These are phyloP conservation scores for Callyntrura guangdongensis DNA, from an alignment of 2,888 invertebrate species.

Conservation along the genomic window DNA sequence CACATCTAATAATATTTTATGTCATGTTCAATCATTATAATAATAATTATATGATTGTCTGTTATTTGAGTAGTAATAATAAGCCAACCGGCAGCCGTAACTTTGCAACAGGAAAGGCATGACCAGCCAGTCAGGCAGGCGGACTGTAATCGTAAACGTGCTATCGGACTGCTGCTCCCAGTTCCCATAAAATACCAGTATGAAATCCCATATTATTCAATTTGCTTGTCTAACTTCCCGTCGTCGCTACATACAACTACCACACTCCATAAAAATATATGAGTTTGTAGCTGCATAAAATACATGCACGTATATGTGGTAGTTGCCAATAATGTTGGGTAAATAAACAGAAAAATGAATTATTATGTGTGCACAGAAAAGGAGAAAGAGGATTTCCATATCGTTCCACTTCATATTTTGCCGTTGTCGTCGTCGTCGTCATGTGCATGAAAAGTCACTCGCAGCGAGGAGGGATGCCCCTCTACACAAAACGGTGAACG, in stretches of 20 bases:
- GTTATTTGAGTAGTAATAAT: constrained; percentile 53
- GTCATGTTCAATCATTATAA: constrained; percentile 56
- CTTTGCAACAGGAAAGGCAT: constrained; percentile 38
- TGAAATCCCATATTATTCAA: constrained; percentile 57
- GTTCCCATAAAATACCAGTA: constrained; percentile 67
- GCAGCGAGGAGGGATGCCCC: constrained; percentile 34
- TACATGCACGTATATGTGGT: not conserved
- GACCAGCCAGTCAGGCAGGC: not conserved
- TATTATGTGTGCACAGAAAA: constrained; percentile 49
- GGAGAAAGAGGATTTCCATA: constrained; percentile 57
- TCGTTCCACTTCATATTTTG: constrained; percentile 57
- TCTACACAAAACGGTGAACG: not conserved
- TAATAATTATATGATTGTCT: constrained; percentile 63
- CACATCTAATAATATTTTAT: constrained; percentile 41
- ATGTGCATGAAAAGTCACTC: constrained; percentile 22
- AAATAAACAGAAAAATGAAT: constrained; percentile 70
- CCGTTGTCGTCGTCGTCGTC: not conserved
- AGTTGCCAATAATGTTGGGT: constrained; percentile 51
- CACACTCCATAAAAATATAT: too few relatives aligned
- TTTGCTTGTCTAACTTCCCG: constrained; percentile 38
- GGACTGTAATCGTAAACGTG: constrained; percentile 43
- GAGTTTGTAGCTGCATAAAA: not conserved
- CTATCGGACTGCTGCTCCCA: constrained; percentile 45
- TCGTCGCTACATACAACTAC: not conserved
- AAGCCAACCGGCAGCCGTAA: not conserved